These are phyloP conservation scores for Pangasius macronema DNA, from an alignment of 2,797 vertebrate genomes.

Conservation along the genomic window DNA sequence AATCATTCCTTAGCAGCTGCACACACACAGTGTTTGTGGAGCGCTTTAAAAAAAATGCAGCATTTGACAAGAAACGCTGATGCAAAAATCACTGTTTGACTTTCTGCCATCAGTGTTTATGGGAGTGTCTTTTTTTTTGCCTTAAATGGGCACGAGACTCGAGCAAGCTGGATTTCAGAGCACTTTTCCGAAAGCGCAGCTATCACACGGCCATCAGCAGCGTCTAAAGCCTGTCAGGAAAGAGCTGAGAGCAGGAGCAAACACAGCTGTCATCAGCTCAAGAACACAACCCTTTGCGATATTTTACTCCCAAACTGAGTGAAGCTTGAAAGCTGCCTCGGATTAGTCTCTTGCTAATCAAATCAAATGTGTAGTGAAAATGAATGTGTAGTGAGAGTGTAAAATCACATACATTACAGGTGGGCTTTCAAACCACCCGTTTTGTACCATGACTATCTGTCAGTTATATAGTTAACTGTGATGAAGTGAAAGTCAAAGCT, in stretches of 20 bases:
- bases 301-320: neutral
- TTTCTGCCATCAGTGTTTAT: slow-evolving; percentile 50
- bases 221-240: slow-evolving; percentile 40
- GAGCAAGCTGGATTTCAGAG: slow-evolving; percentile 39
- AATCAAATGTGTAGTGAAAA: slow-evolving; percentile 6
- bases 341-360: slow-evolving; percentile 17
- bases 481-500: neutral
- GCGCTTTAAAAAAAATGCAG: slow-evolving; percentile 33
- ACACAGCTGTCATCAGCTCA: slow-evolving; percentile 29
- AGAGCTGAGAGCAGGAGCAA: slow-evolving; percentile 26
- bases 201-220: slow-evolving; percentile 28
- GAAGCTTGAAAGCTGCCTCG: neutral
- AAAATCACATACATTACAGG: neutral
- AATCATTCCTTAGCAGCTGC: slow-evolving; percentile 53
- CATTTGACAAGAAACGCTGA: slow-evolving; percentile 32
- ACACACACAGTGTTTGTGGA: slow-evolving; percentile 39
- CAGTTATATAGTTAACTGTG: neutral
- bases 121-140: slow-evolving; percentile 50
- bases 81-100: slow-evolving; percentile 47
- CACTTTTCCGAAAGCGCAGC: slow-evolving; percentile 37
- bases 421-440: neutral
- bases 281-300: neutral
- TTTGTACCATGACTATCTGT: neutral
- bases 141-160: slow-evolving; percentile 55
- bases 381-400: no score